Percentiles rank a stretch among this genome's conserved stretches.
These are phyloP conservation scores for Bufo bufo DNA, from an alignment of 2,113 vertebrate genomes.

Conservation along the genomic window DNA sequence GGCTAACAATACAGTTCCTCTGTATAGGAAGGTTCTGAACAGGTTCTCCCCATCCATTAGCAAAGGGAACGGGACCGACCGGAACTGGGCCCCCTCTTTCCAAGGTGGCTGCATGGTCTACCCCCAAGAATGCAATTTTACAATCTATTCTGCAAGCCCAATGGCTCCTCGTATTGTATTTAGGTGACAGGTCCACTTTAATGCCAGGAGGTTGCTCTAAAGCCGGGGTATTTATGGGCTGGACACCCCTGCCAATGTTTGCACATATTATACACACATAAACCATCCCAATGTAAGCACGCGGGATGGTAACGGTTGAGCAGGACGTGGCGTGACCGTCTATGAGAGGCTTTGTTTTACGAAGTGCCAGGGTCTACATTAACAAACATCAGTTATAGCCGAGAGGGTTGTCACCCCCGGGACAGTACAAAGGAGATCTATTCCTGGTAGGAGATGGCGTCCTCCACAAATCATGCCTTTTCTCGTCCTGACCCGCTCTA, in stretches of 20 bases:
- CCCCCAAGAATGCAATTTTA: neutral
- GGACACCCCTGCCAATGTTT: conserved; percentile 32
- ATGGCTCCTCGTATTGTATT: neutral
- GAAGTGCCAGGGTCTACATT: neutral
- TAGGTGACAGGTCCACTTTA: neutral
- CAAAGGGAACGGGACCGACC: neutral
- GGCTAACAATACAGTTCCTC: neutral
- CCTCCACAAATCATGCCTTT: conserved; percentile 1
- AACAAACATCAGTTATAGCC: conserved; percentile 57
- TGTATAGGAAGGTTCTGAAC: neutral
- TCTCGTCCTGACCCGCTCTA: neutral
- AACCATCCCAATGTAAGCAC: conserved; percentile 35
- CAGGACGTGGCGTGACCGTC: conserved; percentile 24
- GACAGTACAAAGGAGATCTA: conserved; percentile 64
- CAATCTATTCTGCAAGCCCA: neutral
- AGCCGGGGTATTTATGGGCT: conserved; percentile 18
- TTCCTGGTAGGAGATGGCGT: neutral
- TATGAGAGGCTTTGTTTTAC: neutral
- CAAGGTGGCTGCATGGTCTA: neutral
- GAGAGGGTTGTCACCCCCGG: neutral
- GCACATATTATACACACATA: conserved; percentile 42
- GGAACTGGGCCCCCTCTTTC: neutral
- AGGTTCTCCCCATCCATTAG: neutral
- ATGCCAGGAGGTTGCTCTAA: neutral
- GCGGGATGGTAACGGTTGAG: neutral